Evolutionary conservation across 2,797 vertebrate species (phyloP).

Genomic region (Periparus ater): DNA sequence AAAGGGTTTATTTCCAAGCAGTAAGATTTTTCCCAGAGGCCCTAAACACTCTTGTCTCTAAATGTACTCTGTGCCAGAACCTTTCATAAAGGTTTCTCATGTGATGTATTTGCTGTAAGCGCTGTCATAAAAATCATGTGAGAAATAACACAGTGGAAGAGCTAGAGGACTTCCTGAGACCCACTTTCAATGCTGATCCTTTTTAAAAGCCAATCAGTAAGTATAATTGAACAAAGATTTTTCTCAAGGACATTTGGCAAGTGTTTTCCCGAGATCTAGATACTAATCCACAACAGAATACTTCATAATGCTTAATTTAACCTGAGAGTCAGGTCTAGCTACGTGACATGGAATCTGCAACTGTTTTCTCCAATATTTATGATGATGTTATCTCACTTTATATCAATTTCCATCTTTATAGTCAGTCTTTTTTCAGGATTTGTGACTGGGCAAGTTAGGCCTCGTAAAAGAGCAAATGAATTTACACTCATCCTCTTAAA

Average conservation of each 20-base stretch:
- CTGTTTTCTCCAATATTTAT: background rate
- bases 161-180: background rate
- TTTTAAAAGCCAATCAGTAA: background rate
- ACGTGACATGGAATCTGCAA: background rate
- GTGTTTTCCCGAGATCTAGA: background rate
- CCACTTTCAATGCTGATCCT: background rate
- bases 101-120: background rate
- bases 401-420: background rate
- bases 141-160: background rate
- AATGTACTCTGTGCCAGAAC: background rate
- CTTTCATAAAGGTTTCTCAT: conserved; percentile 22
- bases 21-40: background rate
- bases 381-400: background rate
- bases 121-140: background rate
- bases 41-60: background rate
- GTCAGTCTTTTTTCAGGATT: background rate
- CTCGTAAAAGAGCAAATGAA: background rate
- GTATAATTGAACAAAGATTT: background rate
- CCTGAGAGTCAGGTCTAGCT: background rate
- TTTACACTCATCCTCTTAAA: background rate
- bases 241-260: background rate
- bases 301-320: background rate
- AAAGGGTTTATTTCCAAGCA: conserved; percentile 2
- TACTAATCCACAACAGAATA: background rate
- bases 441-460: background rate